phyloP scores from a whole-genome alignment of 30 jellyfish, hydroid and myxozoan genomes.

The Rhopilema esculentum region DNA sequence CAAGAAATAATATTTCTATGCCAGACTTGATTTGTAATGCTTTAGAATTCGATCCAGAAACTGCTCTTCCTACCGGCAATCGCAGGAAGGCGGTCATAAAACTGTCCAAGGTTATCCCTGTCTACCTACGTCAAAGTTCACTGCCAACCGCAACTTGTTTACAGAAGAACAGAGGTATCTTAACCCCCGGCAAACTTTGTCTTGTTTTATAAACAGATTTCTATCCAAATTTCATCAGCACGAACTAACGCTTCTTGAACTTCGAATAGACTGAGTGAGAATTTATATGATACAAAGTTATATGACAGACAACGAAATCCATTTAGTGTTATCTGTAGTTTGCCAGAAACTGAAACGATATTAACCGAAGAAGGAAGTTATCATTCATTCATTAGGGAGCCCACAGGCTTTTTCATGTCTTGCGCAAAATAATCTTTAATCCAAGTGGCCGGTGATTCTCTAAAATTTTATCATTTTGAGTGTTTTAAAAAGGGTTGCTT shows the following conservation, averaged over 20 bases:
- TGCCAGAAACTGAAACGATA: background rate
- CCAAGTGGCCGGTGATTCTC: too few species aligned
- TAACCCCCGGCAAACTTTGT: background rate
- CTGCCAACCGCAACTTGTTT: background rate
- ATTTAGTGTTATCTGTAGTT: too few species aligned
- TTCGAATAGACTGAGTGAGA: background rate
- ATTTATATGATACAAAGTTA: too few species aligned
- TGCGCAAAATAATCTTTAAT: too few species aligned
- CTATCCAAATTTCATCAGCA: background rate
- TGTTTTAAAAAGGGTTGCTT: too few species aligned
- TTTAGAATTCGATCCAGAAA: background rate
- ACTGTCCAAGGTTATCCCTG: background rate
- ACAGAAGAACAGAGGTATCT: background rate
- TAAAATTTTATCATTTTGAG: too few species aligned
- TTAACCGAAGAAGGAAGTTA: background rate
- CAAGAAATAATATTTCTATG: background rate
- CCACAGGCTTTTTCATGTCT: too few species aligned
- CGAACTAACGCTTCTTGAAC: background rate
- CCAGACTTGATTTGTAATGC: too few species aligned
- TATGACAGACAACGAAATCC: background rate
- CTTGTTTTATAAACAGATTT: background rate
- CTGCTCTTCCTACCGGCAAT: background rate
- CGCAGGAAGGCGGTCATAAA: background rate
- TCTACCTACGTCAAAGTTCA: background rate
- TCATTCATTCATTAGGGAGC: background rate